Evolutionary conservation across 2,797 vertebrate genomes (phyloP), one percentile per base, ranked within the genome.

Genomic region (Cossypha niveicapilla): DNA sequence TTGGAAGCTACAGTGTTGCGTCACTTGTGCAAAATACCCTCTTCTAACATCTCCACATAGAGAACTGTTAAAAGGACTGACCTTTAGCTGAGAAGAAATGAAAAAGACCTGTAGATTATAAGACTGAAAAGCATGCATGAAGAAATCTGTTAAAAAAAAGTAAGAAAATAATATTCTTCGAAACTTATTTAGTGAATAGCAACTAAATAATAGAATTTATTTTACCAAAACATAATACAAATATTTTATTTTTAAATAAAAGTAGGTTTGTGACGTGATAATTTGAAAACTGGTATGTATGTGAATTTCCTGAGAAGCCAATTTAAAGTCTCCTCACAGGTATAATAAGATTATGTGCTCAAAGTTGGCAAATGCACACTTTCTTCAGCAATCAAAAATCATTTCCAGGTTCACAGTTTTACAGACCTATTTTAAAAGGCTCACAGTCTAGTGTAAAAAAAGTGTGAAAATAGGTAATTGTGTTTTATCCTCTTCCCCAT

Each of bases 11-110:
- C 18, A 61, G 21, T 17, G 4, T 21, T 83, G 11, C 76, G 23
- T 42, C 81, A 51, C 72, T 89, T 86, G 58, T 87, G 34, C 47
- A 82, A 93, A 92, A 84, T 25, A 54, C 11, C 66, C 13, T 82
- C 34, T 58, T 88, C 21, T 73, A 57, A 24, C n/a, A 75, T 30
- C 39, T 65, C 88, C 47, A 25, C 41, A 68, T 3, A 53, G 32
- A 84, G 53, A 63, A 79, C 50, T 57, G 12, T 84, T 94, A 88
- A 96, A 54, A 94, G 37, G 50, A 82, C 11, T 96, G 94, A 96
- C 75, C 87, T 97, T 95, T 97, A 89, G 12, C 51, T 77, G n/a
- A 41, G 30, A 37, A 37, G 57, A 94, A 86, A 66, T 42, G 25
- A 95, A 90, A 92, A 96, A 84, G 41, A 62, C 28, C 30, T 18